Conservation (phyloP, 2,113 vertebrate genomes). For the Phalacrocorax brasilianus region DNA sequence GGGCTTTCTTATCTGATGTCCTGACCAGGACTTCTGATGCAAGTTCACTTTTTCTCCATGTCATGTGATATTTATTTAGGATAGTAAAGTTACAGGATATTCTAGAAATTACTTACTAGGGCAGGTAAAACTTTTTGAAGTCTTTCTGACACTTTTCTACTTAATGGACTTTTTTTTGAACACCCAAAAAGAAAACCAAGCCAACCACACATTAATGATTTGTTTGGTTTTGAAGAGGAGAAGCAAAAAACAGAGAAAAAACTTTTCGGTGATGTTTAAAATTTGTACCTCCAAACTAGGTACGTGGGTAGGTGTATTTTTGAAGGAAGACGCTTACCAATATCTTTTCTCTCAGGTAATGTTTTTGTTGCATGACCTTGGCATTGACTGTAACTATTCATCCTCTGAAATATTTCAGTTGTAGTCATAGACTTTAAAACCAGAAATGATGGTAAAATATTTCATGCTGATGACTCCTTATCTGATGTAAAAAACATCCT, state of each 20-base stretch:
- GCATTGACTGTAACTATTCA: not conserved
- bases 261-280: not conserved
- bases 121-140: not conserved
- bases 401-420: not conserved
- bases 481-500: not conserved
- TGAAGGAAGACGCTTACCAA: not conserved
- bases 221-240: not conserved
- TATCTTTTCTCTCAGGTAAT: not conserved
- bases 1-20: not conserved
- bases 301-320: not conserved
- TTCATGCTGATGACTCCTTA: not conserved
- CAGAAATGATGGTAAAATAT: not conserved
- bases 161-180: not conserved
- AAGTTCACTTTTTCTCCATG: not conserved
- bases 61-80: not conserved
- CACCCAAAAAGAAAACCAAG: not conserved
- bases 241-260: not conserved
- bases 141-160: not conserved
- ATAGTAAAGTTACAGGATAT: not conserved
- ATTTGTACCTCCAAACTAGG: not conserved
- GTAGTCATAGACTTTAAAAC: not conserved
- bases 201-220: not conserved
- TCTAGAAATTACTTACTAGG: not conserved
- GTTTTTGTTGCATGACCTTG: not conserved
- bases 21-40: not conserved